Base-by-base conservation (phyloP, 1,140 invertebrate genomes). In the Leucophenga varia region DNA sequence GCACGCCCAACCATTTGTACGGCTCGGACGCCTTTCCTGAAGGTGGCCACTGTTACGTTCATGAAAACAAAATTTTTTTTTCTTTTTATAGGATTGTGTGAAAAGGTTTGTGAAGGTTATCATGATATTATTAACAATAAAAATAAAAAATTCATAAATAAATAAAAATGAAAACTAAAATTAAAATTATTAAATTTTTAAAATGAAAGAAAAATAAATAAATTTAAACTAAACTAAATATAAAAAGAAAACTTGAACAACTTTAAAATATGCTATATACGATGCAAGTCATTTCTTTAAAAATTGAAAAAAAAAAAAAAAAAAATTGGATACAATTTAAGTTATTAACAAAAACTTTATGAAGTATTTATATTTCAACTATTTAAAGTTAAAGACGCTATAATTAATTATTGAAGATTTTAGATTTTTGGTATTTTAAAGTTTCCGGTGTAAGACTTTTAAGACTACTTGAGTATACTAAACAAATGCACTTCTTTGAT, bases 11-110 rank as follows among this genome's bases (percentile, higher is more conserved):
- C 90, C 85, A 95, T 90, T 85, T 95, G 93, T 81, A 97, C 91
- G 80, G 95, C 93, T 78, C 95, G 90, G 77, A 97, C 95, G 84
- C 95, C 95, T 86, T 98, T 98, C 86, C 95, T 93, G 90, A 98
- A 98, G 80, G 95, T 93, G 75, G 94, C 92, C 90, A 98, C 95
- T 97, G 86, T 74, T 64, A 53, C 58, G 64, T 63, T 74, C 72
- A 74, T 71, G 69, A 72, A 74, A 65, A 73, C 65, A 72, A 59
- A 72, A 64, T 71, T 72, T n/a, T n/a, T n/a, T n/a, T n/a, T n/a
- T n/a, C n/a, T n/a, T n/a, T n/a, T 65, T 72, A 71, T 67, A 72
- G 70, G 70, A 72, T 67, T 55, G 70, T 73, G 58, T 71, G 65
- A 72, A 72, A 64, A 72, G 64, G 69, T 72, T 70, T 69, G 72